These are phyloP conservation scores for Echinometra lucunter DNA, from an alignment of 53 echinoderm and acorn worm species.

Conservation along the genomic window DNA sequence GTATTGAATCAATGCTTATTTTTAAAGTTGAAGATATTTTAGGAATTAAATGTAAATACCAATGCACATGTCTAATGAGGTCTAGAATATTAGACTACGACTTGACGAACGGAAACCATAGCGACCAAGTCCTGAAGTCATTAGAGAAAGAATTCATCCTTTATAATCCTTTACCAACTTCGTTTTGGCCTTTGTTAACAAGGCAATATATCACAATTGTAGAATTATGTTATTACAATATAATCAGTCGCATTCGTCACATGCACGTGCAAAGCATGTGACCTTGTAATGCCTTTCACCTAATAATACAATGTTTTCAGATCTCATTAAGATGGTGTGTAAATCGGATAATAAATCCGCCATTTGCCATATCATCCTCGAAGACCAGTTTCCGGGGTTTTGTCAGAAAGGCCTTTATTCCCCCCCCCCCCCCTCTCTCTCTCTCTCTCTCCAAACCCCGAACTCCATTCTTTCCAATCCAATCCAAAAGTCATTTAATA, in stretches of 20 bases:
- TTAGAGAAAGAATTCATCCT: neutral
- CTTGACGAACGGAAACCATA: neutral
- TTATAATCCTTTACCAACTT: neutral
- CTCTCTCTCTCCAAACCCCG: neutral
- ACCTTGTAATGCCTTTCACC: neutral
- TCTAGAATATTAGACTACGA: neutral
- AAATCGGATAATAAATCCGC: neutral
- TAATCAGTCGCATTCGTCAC: neutral
- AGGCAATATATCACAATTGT: neutral
- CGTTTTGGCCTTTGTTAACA: neutral
- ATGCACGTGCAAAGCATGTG: neutral
- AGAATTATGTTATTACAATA: neutral
- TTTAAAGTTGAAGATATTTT: no score
- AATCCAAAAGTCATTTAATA: no score
- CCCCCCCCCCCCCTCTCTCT: neutral
- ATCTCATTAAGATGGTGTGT: constrained; percentile 2
- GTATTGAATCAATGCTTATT: no score
- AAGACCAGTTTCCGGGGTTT: neutral
- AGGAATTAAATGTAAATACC: no score
- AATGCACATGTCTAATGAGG: neutral
- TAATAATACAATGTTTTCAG: neutral
- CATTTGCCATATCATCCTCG: neutral
- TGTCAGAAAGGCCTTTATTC: neutral
- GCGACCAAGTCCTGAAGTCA: neutral
- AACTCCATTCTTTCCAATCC: neutral